A percentile compares a stretch with the other conserved stretches of the same genome.
These are phyloP conservation scores for Digitonthophagus gazella DNA, from an alignment of 2,888 invertebrate species.

Conservation along the genomic window DNA sequence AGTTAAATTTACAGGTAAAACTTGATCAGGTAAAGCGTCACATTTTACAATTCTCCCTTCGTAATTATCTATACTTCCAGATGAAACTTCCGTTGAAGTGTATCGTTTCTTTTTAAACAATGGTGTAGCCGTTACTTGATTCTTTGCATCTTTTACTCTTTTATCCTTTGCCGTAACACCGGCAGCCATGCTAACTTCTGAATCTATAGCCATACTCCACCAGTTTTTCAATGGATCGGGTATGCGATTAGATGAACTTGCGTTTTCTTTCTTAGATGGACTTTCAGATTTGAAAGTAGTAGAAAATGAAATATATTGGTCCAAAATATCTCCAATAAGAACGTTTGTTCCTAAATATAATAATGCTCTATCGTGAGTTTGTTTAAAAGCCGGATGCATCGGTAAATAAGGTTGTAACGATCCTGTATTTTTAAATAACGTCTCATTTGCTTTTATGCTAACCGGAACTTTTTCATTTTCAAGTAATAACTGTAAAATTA, in stretches of 20 bases:
- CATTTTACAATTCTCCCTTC: slow-evolving; percentile 47
- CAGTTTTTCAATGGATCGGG: slow-evolving; percentile 45
- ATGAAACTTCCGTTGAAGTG: slow-evolving; percentile 35
- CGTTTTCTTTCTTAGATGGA: slow-evolving; percentile 36
- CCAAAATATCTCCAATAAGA: slow-evolving; percentile 71
- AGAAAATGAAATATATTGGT: slow-evolving; percentile 57
- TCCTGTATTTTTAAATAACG: slow-evolving; percentile 46
- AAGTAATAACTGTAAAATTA: slow-evolving; percentile 80
- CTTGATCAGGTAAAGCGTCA: slow-evolving; percentile 44
- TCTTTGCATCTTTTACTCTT: slow-evolving; percentile 78
- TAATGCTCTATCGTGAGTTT: slow-evolving; percentile 69
- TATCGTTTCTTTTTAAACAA: slow-evolving; percentile 48
- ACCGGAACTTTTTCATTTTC: slow-evolving; percentile 83
- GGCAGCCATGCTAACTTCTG: slow-evolving; percentile 71
- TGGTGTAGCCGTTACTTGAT: slow-evolving; percentile 53
- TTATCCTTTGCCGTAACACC: slow-evolving; percentile 88
- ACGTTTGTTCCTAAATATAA: slow-evolving; percentile 73
- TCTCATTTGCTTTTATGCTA: slow-evolving; percentile 58
- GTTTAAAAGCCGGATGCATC: slow-evolving; percentile 69
- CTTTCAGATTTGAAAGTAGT: slow-evolving; percentile 28
- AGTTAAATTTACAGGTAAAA: slow-evolving; percentile 46
- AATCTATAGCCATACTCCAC: slow-evolving; percentile 51
- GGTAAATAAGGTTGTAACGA: slow-evolving; percentile 47
- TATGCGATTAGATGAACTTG: slow-evolving; percentile 36
- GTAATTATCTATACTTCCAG: slow-evolving; percentile 38